Evolutionary conservation across 2,113 vertebrate species (phyloP).

Genomic region (Bagarius yarrelli): DNA sequence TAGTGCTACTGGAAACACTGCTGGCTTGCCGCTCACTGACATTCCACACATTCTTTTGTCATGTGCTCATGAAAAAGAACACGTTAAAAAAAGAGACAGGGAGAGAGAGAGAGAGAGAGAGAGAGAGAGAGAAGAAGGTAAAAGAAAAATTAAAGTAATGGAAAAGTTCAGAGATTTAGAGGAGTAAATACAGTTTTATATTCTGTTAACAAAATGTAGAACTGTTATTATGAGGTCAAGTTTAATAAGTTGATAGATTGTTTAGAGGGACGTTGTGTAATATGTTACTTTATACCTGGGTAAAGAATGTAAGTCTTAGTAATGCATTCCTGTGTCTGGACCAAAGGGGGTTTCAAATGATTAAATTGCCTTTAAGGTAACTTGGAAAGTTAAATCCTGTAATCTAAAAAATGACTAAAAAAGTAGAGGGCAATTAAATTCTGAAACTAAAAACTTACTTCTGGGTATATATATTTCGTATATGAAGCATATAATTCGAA

Average conservation of each 20-base stretch:
- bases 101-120: too few relatives aligned
- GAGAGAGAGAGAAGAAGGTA: constrained; percentile 17
- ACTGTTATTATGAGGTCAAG: constrained; percentile 13
- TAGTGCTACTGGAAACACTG: constrained; percentile 53
- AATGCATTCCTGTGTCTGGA: background rate
- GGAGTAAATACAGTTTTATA: background rate
- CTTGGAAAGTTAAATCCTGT: background rate
- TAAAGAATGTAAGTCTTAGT: background rate
- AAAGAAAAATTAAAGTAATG: constrained; percentile 37
- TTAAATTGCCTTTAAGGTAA: constrained; percentile 30
- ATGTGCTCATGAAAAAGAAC: constrained; percentile 58
- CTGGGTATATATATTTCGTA: background rate
- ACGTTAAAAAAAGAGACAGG: constrained; percentile 27
- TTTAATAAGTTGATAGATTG: background rate
- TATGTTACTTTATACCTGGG: background rate
- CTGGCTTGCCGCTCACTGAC: constrained; percentile 50
- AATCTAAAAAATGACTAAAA: constrained; percentile 18
- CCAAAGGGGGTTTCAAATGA: constrained; percentile 19
- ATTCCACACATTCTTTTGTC: constrained; percentile 57
- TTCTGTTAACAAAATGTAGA: background rate
- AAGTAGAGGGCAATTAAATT: background rate
- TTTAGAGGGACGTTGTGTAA: background rate
- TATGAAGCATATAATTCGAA: background rate
- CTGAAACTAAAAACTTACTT: background rate
- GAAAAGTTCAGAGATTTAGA: background rate